Evolutionary conservation across 1,140 invertebrate genomes (phyloP), one percentile per base, ranked within the genome.

Genomic region (Battus philenor): DNA sequence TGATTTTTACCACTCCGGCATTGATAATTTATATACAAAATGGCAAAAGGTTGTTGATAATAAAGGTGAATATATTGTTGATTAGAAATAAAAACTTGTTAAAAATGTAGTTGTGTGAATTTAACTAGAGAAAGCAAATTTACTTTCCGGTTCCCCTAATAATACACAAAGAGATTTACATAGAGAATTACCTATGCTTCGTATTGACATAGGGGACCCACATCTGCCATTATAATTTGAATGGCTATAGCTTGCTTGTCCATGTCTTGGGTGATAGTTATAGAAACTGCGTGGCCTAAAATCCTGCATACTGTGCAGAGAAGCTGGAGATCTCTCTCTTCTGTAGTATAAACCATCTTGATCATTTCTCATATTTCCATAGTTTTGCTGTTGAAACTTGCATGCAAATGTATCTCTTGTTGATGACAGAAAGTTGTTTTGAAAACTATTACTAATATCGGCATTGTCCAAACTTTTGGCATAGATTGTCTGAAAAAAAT

Each of bases 321-420:
- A 81, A 56, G 69, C 64, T 1, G 76, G 69, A 5, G 77, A 74
- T 6, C 59, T 64, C 13, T 68, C 69, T 44, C 71, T 56, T 50
- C 58, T 57, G 24, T 55, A 50, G 38, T 58, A 67, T 16, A 59
- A 51, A 34, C 67, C 68, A 32, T 68, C 54, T 34, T 67, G 68
- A 39, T 70, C 59, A 29, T 50, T 59, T 13, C 46, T 49, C 5
- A 46, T 51, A 22, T 53, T 47, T 8, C 53, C 45, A 34, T 60
- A 64, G 7, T 47, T 47, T 38, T 49, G 57, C 15, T 41, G 52
- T 8, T 65, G 54, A 36, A 58, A 56, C 20, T 44, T 55, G 15
- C 55, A 30, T 2, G 38, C 8, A 15, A 36, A 15, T 27, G 38
- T 44, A 27, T 60, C 47, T 38, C 53, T 59, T 4, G 49, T 63